These are phyloP conservation scores for Carapus acus DNA, from an alignment of 2,797 vertebrate species.

Conservation along the genomic window DNA sequence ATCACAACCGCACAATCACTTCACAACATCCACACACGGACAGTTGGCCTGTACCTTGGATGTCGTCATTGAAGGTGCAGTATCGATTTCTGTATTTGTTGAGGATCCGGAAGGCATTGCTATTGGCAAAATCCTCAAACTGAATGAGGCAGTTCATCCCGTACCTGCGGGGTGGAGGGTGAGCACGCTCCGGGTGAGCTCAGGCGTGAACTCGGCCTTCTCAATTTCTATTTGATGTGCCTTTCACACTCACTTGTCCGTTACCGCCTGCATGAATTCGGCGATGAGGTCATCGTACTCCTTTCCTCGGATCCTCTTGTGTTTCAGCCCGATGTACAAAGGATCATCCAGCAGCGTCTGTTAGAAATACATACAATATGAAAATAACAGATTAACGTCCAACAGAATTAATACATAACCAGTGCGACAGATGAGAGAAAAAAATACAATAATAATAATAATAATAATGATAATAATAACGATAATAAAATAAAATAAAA, in stretches of 20 bases:
- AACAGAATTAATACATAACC: no score
- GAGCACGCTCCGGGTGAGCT: no score
- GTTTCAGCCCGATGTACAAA: conserved; percentile 95
- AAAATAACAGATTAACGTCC: not conserved
- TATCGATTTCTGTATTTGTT: conserved; percentile 90
- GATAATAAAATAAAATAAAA: no score
- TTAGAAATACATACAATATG: conserved; percentile 52
- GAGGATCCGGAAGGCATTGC: conserved; percentile 93
- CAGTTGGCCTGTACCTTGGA: conserved; percentile 79
- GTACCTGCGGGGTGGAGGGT: conserved; percentile 71
- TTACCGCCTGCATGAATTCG: conserved; percentile 97
- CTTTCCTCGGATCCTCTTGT: conserved; percentile 88
- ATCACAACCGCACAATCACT: not conserved
- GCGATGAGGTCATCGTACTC: conserved; percentile 91
- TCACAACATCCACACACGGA: no score
- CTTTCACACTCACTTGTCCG: conserved; percentile 82
- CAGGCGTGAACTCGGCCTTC: conserved; percentile 10
- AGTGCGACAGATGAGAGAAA: no score
- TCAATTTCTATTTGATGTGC: not conserved
- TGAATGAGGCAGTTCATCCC: conserved; percentile 96
- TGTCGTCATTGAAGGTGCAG: conserved; percentile 97
- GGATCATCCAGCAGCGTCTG: conserved; percentile 89
- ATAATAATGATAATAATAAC: no score
- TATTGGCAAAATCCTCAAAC: conserved; percentile 98
- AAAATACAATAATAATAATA: no score